A percentile compares a stretch with the other conserved stretches of the same genome.
Evolutionary conservation across 2,113 vertebrate genomes (phyloP).

Genomic region (Orthonyx spaldingii): DNA sequence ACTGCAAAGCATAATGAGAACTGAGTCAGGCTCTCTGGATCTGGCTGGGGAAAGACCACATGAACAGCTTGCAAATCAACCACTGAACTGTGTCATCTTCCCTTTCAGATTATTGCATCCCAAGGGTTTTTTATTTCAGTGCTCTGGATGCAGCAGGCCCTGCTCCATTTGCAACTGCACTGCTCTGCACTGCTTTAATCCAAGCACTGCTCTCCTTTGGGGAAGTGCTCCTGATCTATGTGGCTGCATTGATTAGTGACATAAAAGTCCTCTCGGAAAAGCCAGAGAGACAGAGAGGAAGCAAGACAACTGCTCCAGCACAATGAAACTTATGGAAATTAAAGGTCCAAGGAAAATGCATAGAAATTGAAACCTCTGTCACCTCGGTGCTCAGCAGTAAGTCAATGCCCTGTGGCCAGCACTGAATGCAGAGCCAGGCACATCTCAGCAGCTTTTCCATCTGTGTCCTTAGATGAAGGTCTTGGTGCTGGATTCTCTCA

Average conservation of each 20-base stretch:
- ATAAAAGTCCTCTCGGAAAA: not conserved
- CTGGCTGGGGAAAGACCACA: not conserved
- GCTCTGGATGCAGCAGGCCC: not conserved
- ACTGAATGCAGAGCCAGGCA: not conserved
- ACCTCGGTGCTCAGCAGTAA: not conserved
- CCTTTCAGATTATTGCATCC: not conserved
- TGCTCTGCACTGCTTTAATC: not conserved
- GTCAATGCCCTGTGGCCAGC: not conserved
- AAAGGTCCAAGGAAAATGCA: not conserved
- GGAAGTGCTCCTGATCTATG: rapidly evolving
- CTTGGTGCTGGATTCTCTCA: not conserved
- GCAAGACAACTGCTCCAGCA: not conserved
- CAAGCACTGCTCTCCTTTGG: not conserved
- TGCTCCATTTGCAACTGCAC: not conserved
- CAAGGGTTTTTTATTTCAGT: not conserved
- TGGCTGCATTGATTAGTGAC: not conserved
- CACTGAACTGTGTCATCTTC: not conserved
- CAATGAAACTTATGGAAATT: rapidly evolving
- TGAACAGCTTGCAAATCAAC: not conserved
- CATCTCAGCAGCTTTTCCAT: not conserved
- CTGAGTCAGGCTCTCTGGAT: not conserved
- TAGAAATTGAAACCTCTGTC: not conserved
- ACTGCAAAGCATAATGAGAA: not conserved
- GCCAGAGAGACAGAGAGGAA: not conserved
- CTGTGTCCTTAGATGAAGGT: not conserved